A percentile compares a stretch with the other conserved stretches of the same genome.
Conservation (phyloP, 2,797 vertebrate genomes). For the Trachurus trachurus region DNA sequence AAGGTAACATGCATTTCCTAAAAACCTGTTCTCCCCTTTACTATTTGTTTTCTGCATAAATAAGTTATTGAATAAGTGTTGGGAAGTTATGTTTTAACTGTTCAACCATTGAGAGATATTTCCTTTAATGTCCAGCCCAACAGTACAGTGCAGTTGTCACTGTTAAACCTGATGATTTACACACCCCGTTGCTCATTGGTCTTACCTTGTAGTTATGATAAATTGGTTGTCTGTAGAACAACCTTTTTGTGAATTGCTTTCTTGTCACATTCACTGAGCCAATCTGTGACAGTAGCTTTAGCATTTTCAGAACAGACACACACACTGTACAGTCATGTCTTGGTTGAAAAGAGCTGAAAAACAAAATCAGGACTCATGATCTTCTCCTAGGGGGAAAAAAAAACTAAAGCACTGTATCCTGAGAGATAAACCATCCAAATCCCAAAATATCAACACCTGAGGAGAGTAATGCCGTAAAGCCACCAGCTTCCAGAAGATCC, state of each 20-base stretch:
- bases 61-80: no score
- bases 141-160: no score
- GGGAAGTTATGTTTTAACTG: neutral
- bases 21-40: no score
- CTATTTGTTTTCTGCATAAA: no score
- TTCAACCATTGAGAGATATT: neutral
- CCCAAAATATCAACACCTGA: neutral
- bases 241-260: no score
- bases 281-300: no score
- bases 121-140: neutral
- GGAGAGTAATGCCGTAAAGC: neutral
- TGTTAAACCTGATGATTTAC: no score
- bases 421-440: conserved; percentile 5
- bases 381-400: neutral
- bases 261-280: no score
- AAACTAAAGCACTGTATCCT: neutral
- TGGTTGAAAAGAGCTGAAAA: neutral
- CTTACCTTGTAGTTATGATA: no score
- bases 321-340: neutral
- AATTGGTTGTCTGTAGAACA: no score
- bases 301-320: neutral
- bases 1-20: no score
- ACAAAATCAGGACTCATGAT: neutral
- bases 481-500: neutral
- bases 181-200: no score